Percentiles rank a stretch among this genome's conserved stretches.
These are phyloP conservation scores for Scaptomyza flava DNA, from an alignment of 2,888 invertebrate genomes.

Conservation along the genomic window DNA sequence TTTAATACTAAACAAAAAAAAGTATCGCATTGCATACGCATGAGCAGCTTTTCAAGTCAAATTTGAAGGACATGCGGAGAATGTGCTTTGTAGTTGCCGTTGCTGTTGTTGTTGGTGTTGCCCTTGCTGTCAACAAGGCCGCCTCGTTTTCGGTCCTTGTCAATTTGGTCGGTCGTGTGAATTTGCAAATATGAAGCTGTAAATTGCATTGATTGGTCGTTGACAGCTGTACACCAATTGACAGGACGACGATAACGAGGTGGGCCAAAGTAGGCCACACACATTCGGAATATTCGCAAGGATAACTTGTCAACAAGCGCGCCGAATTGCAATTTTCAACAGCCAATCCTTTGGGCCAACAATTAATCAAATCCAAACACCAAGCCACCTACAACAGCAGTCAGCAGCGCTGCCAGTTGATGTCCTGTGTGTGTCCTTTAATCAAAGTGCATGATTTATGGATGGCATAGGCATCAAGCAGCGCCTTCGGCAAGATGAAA, in stretches of 20 bases:
- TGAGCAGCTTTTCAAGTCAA: conserved; percentile 69
- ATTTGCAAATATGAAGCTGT: conserved; percentile 75
- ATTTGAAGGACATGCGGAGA: conserved; percentile 63
- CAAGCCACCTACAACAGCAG: conserved; percentile 61
- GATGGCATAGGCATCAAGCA: conserved; percentile 31
- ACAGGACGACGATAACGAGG: conserved; percentile 43
- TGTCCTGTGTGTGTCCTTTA: conserved; percentile 59
- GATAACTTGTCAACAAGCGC: conserved; percentile 75
- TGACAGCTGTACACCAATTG: conserved; percentile 76
- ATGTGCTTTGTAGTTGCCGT: conserved; percentile 36
- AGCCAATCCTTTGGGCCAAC: conserved; percentile 66
- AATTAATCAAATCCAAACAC: conserved; percentile 62
- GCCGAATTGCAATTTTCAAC: conserved; percentile 73
- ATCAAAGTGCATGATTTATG: conserved; percentile 72
- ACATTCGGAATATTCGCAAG: conserved; percentile 27
- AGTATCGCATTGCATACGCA: conserved; percentile 75
- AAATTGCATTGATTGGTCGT: conserved; percentile 75
- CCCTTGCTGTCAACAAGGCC: conserved; percentile 61
- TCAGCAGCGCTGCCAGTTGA: conserved; percentile 14
- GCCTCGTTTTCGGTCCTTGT: conserved; percentile 38
- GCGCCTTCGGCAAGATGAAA: conserved; percentile 22
- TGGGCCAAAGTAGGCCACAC: conserved; percentile 31
- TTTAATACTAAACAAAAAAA: conserved; percentile 41
- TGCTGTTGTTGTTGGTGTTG: conserved; percentile 42
- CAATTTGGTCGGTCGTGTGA: conserved; percentile 49